Conservation (phyloP, 2,797 vertebrate genomes). For the Phoxinus dragarum region DNA sequence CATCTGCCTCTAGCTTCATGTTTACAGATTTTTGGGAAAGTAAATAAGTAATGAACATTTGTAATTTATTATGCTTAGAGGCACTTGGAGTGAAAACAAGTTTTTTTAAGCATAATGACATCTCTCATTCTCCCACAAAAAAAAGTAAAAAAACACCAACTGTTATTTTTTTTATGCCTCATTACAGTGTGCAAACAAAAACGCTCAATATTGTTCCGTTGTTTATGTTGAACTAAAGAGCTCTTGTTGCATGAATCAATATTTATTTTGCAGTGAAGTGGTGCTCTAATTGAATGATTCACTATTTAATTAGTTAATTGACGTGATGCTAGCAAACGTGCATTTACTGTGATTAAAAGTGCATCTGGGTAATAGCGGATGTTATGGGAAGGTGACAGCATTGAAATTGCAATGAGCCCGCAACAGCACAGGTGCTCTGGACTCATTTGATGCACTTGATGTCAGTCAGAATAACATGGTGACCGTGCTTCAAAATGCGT, state of each 20-base stretch:
- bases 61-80: slow-evolving; percentile 16
- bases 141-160: background rate
- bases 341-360: slow-evolving; percentile 42
- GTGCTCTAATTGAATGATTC: slow-evolving; percentile 40
- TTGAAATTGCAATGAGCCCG: background rate
- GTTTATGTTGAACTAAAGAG: slow-evolving; percentile 33
- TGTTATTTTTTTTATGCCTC: slow-evolving; percentile 18
- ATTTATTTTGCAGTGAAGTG: slow-evolving; percentile 16
- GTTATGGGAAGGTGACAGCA: background rate
- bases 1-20: slow-evolving; percentile 20
- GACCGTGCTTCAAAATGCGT: background rate
- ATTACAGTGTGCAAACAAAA: slow-evolving; percentile 33
- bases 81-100: background rate
- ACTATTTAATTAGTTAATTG: slow-evolving; percentile 39
- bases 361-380: slow-evolving; percentile 42
- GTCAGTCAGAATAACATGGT: background rate
- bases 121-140: background rate
- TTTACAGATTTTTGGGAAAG: slow-evolving; percentile 17
- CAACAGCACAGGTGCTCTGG: slow-evolving; percentile 11
- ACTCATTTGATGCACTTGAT: slow-evolving; percentile 9
- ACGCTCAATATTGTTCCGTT: slow-evolving; percentile 6
- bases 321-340: slow-evolving; percentile 25
- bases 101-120: background rate
- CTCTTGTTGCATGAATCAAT: slow-evolving; percentile 38
- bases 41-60: slow-evolving; percentile 31